Conservation (phyloP, 2,113 vertebrate species). For the Nothoprocta pentlandii region DNA sequence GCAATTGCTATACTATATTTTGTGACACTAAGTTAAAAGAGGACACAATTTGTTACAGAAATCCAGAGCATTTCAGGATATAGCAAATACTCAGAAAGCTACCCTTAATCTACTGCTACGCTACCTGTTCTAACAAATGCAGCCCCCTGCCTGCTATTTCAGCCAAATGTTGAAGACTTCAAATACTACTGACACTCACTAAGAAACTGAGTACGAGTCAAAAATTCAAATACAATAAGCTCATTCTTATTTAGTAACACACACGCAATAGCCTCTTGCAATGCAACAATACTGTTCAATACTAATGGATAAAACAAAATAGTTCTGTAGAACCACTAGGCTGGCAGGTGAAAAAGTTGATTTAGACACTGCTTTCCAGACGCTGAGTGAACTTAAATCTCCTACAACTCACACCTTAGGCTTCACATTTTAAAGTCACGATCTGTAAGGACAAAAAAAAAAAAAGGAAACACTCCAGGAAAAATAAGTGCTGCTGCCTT, state of each 20-base stretch:
- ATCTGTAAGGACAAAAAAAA: not conserved
- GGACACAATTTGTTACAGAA: not conserved
- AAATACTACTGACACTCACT: not conserved
- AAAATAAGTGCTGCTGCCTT: not conserved
- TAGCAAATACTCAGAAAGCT: not conserved
- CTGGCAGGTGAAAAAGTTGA: not conserved
- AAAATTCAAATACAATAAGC: not conserved
- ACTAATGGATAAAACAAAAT: not conserved
- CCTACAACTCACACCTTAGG: not conserved
- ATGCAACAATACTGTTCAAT: not conserved
- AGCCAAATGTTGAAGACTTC: not conserved
- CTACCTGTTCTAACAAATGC: not conserved
- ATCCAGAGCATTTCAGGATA: not conserved
- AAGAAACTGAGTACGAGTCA: not conserved
- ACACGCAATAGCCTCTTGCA: not conserved
- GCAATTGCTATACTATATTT: not conserved
- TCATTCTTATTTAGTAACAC: not conserved
- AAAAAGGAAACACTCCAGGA: not conserved
- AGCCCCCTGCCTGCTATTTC: not conserved
- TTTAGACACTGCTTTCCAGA: not conserved
- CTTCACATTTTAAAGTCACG: not conserved
- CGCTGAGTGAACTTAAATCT: not conserved
- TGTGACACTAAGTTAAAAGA: not conserved
- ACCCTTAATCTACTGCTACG: not conserved
- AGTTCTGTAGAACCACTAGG: not conserved